Percentiles rank a stretch among this genome's conserved stretches.
Conservation (phyloP, 2,797 vertebrate genomes). For the Artibeus lituratus region DNA sequence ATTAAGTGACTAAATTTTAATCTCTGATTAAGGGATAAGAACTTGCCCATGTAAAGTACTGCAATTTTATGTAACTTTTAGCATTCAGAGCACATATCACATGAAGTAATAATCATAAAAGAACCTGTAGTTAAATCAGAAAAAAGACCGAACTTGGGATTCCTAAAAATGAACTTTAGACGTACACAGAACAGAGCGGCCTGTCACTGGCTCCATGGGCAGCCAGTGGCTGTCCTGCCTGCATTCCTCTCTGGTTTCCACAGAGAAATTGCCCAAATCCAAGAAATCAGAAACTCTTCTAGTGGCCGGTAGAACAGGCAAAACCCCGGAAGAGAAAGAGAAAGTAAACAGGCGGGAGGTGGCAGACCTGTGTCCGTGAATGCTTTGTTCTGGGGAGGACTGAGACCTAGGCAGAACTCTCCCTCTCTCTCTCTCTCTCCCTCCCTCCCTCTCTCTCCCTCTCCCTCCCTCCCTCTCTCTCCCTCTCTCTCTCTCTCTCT, state of each 20-base stretch:
- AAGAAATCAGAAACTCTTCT: background rate
- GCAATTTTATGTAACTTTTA: background rate
- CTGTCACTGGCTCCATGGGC: background rate
- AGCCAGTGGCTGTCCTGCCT: background rate
- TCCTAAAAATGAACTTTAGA: background rate
- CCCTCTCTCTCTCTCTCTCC: no score
- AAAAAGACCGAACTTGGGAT: background rate
- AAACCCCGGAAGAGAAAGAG: background rate
- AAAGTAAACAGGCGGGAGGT: background rate
- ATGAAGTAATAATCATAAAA: conserved; percentile 8
- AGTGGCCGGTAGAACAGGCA: background rate
- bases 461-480: no score
- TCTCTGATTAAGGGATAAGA: background rate
- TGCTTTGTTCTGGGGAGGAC: background rate
- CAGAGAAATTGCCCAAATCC: background rate
- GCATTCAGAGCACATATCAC: background rate
- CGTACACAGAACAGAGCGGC: background rate
- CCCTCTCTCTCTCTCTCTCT: no score
- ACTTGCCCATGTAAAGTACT: background rate
- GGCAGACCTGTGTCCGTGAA: background rate
- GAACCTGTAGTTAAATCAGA: background rate
- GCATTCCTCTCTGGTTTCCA: background rate
- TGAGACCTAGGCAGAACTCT: background rate
- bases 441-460: background rate
- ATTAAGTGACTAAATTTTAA: conserved; percentile 6